These are phyloP conservation scores for Gastrophryne carolinensis DNA, from an alignment of 2,797 vertebrate genomes.

Conservation along the genomic window DNA sequence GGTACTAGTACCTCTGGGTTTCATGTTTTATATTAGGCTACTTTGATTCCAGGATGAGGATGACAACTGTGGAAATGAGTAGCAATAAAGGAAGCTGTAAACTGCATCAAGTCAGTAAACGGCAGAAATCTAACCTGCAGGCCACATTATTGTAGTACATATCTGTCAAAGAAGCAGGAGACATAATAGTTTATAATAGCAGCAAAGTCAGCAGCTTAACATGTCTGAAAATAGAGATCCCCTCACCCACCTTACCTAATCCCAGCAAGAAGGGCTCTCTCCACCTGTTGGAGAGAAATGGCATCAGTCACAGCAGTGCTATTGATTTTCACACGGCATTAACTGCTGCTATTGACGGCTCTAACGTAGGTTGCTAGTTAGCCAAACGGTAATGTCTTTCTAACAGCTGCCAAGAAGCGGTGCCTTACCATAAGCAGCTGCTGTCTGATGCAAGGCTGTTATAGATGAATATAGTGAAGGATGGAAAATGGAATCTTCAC, in stretches of 20 bases:
- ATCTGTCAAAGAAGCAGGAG: constrained; percentile 24
- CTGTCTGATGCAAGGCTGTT: too few species aligned
- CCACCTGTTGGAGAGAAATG: constrained; percentile 48
- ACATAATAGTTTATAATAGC: constrained; percentile 46
- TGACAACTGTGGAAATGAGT: not conserved
- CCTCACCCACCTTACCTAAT: constrained; percentile 38
- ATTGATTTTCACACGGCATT: constrained; percentile 47
- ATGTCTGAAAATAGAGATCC: constrained; percentile 43
- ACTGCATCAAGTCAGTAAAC: not conserved
- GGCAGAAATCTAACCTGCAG: constrained; percentile 6
- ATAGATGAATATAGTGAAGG: too few species aligned
- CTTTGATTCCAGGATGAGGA: not conserved
- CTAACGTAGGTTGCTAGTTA: not conserved
- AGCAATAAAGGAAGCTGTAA: not conserved
- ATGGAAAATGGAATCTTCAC: too few species aligned
- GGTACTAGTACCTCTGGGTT: too few species aligned
- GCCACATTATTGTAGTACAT: not conserved
- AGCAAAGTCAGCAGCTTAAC: constrained; percentile 46
- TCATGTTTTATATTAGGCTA: too few species aligned
- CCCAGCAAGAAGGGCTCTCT: constrained; percentile 30
- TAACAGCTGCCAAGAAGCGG: not conserved
- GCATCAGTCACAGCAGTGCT: constrained; percentile 33
- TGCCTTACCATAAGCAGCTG: not conserved
- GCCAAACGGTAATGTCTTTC: constrained; percentile 6
- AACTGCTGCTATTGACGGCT: constrained; percentile 25